phyloP scores from a whole-genome alignment of 2,888 invertebrate species.

The Synergus umbraculus region DNA sequence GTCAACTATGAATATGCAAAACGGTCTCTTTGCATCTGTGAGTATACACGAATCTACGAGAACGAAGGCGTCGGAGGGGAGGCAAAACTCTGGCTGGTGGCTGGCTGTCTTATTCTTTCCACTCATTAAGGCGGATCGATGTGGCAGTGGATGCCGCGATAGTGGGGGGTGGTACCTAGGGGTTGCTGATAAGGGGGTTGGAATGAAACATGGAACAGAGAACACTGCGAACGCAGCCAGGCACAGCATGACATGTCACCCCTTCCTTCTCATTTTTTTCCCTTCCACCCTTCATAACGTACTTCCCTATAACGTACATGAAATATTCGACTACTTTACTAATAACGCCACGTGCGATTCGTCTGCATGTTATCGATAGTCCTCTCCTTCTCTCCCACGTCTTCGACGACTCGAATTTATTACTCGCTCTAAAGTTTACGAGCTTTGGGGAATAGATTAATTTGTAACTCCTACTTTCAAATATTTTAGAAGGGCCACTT shows the following conservation, averaged over 20 bases:
- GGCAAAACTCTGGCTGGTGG: conserved; percentile 59
- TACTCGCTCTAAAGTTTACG: conserved; percentile 28
- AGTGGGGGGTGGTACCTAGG: conserved; percentile 53
- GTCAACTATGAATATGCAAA: conserved; percentile 24
- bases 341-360: conserved; percentile 41
- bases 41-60: conserved; percentile 44
- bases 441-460: background rate
- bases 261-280: conserved; percentile 46
- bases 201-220: conserved; percentile 49
- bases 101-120: conserved; percentile 77
- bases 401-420: conserved; percentile 36
- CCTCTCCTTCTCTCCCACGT: conserved; percentile 38
- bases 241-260: conserved; percentile 69
- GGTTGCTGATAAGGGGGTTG: conserved; percentile 45
- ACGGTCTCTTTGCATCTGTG: conserved; percentile 42
- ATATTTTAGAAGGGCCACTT: background rate
- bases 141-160: conserved; percentile 71
- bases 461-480: conserved; percentile 6
- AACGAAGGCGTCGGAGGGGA: conserved; percentile 58
- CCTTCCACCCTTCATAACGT: conserved; percentile 38
- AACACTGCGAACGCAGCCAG: conserved; percentile 65
- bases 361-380: conserved; percentile 43
- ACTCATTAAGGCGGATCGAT: conserved; percentile 78
- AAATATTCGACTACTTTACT: conserved; percentile 41
- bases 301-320: conserved; percentile 25